Base-by-base conservation (phyloP, 2,113 vertebrate species). In the Gallinago media region DNA sequence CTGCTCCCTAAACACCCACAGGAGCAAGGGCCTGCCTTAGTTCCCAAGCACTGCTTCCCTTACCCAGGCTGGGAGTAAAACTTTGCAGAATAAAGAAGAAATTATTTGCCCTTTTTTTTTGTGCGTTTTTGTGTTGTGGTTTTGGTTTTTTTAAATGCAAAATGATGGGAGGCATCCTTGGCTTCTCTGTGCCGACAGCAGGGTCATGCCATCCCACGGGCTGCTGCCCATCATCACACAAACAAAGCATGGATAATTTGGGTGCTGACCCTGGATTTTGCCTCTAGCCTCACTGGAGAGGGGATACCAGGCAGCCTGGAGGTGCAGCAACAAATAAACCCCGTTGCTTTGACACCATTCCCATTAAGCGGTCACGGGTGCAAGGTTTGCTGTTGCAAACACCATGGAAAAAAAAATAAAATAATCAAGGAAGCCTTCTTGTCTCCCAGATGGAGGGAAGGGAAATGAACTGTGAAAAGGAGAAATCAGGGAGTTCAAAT, bases 41-140 rank as follows among this genome's bases (percentile, higher is more conserved):
- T 44, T 67, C 17, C 1, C 38, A 25, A 52, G 40, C 1, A 0
- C 22, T 15, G 46, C 40, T 62, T 47, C 44, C 29, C 3, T 0
- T 23, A 49, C 7, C 50, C 75, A 34, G 31, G 11, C 58, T 61
- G n/a, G 8, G 15, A 65, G 26, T 19, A 50, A 65, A 75, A 40
- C 55, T 26, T 20, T 3, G 11, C 22, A 52, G 12, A 18, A 50
- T 6, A 44, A 68, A 27, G 23, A 17, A 63, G 49, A 67, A 79
- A 85, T 61, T 29, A 47, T 6, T 34, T 58, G 27, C 9, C 18
- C 0, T 34, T 68, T 63, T 36, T 36, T 38, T 12, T 17, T 44
- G 16, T 44, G 44, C 9, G 44, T 46, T 18, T 20, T 19, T 46
- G 44, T 46, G 17, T 44, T 42, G 15, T 42, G 15, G 42, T 42